Conservation (phyloP, 2,113 vertebrate genomes). For the Opisthocomus hoazin region DNA sequence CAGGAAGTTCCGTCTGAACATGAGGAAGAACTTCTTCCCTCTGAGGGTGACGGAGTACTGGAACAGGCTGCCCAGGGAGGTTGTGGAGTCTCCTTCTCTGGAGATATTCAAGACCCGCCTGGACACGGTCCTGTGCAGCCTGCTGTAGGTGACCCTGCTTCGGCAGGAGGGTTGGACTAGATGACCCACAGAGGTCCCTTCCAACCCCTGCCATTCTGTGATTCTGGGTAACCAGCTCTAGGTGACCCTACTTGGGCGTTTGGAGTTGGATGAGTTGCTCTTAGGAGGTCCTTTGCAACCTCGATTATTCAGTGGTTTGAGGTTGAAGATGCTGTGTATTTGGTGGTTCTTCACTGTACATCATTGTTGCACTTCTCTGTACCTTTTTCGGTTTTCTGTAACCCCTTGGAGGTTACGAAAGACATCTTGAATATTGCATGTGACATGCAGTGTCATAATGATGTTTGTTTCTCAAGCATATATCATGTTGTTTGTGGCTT, state of each 20-base stretch:
- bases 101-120: too few species aligned
- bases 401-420: neutral
- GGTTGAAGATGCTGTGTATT: neutral
- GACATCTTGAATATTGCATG: neutral
- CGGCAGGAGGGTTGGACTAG: too few species aligned
- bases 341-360: neutral
- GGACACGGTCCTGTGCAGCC: too few species aligned
- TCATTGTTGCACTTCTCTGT: neutral
- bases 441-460: neutral
- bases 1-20: too few species aligned
- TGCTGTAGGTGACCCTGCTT: too few species aligned
- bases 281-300: neutral
- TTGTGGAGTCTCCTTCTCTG: too few species aligned
- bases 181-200: too few species aligned
- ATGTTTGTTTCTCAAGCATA: neutral
- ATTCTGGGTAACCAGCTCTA: neutral
- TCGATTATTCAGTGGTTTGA: neutral
- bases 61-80: too few species aligned
- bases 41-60: too few species aligned
- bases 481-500: neutral
- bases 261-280: neutral
- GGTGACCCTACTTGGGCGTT: neutral
- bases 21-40: too few species aligned
- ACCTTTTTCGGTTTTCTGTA: neutral
- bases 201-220: too few species aligned